Conservation (phyloP, 2,888 invertebrate genomes). For the Spicauda simplicius region DNA sequence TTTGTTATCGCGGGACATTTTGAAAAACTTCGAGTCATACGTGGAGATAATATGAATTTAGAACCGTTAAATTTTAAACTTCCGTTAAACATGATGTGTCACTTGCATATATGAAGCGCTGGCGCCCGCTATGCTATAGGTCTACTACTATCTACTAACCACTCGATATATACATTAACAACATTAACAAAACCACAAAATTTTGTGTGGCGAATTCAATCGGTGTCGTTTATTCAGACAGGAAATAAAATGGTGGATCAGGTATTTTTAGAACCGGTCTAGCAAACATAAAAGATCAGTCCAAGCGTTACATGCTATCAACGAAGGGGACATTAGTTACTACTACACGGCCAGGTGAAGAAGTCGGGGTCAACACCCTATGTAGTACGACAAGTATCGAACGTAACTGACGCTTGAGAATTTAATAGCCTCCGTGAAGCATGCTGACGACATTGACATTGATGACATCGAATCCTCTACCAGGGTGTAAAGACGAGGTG, state of each 20-base stretch:
- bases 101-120: conserved; percentile 19
- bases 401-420: conserved; percentile 14
- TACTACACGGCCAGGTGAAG: conserved; percentile 53
- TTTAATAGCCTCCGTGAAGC: conserved; percentile 45
- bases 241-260: conserved; percentile 53
- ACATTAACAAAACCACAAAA: neutral
- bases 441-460: conserved; percentile 77
- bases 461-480: conserved; percentile 47
- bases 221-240: conserved; percentile 47
- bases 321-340: conserved; percentile 42
- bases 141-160: neutral
- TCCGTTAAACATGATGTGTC: conserved; percentile 9
- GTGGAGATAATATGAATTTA: neutral
- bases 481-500: conserved; percentile 59
- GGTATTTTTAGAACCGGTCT: conserved; percentile 60
- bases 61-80: conserved; percentile 28
- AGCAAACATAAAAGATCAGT: conserved; percentile 49
- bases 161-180: neutral
- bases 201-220: conserved; percentile 35
- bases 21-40: neutral
- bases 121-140: neutral
- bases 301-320: conserved; percentile 31
- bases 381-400: conserved; percentile 51
- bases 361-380: conserved; percentile 61
- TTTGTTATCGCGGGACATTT: neutral